Percentiles rank a stretch among this genome's conserved stretches.
Evolutionary conservation across 2,113 vertebrate genomes (phyloP).

Genomic region (Tyto alba): DNA sequence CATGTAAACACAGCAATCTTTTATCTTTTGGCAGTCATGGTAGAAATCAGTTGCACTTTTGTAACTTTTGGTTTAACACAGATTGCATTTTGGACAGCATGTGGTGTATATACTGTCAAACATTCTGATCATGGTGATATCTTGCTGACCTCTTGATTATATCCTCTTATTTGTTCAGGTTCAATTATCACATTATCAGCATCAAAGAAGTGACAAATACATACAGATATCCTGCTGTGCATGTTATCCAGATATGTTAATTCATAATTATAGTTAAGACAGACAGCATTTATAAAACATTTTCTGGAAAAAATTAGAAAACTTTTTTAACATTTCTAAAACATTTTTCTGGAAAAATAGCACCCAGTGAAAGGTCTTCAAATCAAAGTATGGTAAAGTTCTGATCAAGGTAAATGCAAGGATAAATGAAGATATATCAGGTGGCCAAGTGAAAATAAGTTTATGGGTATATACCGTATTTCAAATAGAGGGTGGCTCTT

Average conservation of each 20-base stretch:
- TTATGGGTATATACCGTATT: background rate
- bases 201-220: background rate
- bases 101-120: background rate
- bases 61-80: background rate
- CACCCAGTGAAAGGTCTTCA: background rate
- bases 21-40: fast-evolving
- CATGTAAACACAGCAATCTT: background rate
- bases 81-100: background rate
- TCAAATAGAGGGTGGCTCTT: background rate
- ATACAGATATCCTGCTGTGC: background rate
- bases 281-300: background rate
- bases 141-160: background rate
- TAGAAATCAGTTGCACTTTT: background rate
- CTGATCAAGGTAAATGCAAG: background rate
- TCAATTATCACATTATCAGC: background rate
- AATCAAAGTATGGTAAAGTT: background rate
- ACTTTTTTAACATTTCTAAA: too few relatives aligned
- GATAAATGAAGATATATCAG: background rate
- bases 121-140: background rate
- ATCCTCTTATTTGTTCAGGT: background rate
- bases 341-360: background rate
- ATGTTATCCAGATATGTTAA: background rate
- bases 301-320: too few relatives aligned
- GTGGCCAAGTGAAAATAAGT: background rate
- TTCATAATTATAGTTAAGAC: background rate